phyloP scores from a whole-genome alignment of 2,888 invertebrate genomes.

The Netelia virgata region DNA sequence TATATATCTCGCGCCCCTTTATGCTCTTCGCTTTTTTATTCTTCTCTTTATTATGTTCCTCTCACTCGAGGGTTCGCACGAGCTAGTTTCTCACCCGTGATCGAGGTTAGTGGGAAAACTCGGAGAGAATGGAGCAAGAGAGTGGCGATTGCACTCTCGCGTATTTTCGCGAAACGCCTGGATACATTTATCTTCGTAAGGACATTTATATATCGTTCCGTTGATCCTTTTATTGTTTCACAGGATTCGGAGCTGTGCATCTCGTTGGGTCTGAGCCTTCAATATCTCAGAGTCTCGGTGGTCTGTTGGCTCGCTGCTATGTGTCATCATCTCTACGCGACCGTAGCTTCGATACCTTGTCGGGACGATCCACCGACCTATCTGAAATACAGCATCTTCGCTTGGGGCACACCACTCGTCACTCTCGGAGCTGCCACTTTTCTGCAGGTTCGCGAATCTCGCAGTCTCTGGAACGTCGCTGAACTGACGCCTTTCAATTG shows the following conservation, averaged over 20 bases:
- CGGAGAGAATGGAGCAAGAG: slow-evolving; percentile 2
- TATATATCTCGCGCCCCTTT: neutral
- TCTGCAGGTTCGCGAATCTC: slow-evolving; percentile 86
- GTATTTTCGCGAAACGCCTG: neutral
- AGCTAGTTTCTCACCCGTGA: slow-evolving; percentile 25
- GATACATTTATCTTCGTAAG: neutral
- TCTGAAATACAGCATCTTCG: slow-evolving; percentile 87
- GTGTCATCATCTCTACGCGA: slow-evolving; percentile 88
- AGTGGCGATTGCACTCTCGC: slow-evolving; percentile 13
- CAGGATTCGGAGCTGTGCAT: slow-evolving; percentile 88
- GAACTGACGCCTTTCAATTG: slow-evolving; percentile 86
- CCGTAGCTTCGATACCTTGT: slow-evolving; percentile 82
- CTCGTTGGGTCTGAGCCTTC: slow-evolving; percentile 88
- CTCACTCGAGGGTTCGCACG: neutral
- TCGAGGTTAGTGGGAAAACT: slow-evolving; percentile 15
- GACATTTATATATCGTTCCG: slow-evolving; percentile 16
- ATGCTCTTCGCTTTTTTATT: slow-evolving; percentile 2
- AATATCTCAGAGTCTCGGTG: slow-evolving; percentile 88
- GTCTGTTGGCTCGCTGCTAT: slow-evolving; percentile 90
- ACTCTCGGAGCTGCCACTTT: slow-evolving; percentile 86
- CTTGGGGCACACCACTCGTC: slow-evolving; percentile 88
- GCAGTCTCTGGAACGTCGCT: slow-evolving; percentile 85
- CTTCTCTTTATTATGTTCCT: neutral
- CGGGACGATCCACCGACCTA: slow-evolving; percentile 83
- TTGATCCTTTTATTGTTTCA: slow-evolving; percentile 18